These are phyloP conservation scores for Caenorhabditis virilis DNA, from an alignment of 2,888 invertebrate species.

Conservation along the genomic window DNA sequence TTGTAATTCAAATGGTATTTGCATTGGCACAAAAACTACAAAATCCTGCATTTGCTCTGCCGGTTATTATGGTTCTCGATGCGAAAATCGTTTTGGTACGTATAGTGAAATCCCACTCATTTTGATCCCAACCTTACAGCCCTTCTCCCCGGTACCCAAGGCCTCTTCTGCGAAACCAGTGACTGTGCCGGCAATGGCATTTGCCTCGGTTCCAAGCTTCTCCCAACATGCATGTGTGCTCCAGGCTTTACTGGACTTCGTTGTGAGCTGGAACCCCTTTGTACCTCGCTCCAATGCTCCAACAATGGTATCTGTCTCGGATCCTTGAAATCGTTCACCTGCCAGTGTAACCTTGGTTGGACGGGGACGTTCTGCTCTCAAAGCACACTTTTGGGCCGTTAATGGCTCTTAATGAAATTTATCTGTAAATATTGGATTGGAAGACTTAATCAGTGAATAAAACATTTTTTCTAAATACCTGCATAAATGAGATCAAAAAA, in stretches of 20 bases:
- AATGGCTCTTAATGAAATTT: too few species aligned
- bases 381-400: constrained; percentile 28
- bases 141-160: constrained; percentile 40
- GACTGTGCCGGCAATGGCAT: constrained; percentile 54
- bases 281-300: constrained; percentile 53
- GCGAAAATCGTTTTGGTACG: constrained; percentile 42
- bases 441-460: not conserved
- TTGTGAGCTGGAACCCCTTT: constrained; percentile 60
- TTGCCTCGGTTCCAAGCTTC: constrained; percentile 47
- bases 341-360: constrained; percentile 84
- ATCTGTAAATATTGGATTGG: constrained; percentile 14
- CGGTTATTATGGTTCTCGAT: constrained; percentile 45
- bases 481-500: too few species aligned
- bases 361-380: constrained; percentile 82
- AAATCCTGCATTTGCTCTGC: constrained; percentile 48
- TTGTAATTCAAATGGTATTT: constrained; percentile 56
- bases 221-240: constrained; percentile 53
- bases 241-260: constrained; percentile 55
- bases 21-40: constrained; percentile 47
- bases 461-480: too few species aligned
- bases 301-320: constrained; percentile 56
- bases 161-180: constrained; percentile 39
- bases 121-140: constrained; percentile 5
- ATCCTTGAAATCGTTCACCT: constrained; percentile 46
- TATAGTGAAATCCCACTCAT: not conserved